phyloP scores from a whole-genome alignment of 1,140 invertebrate genomes.

The Brevipalpus yothersi region DNA sequence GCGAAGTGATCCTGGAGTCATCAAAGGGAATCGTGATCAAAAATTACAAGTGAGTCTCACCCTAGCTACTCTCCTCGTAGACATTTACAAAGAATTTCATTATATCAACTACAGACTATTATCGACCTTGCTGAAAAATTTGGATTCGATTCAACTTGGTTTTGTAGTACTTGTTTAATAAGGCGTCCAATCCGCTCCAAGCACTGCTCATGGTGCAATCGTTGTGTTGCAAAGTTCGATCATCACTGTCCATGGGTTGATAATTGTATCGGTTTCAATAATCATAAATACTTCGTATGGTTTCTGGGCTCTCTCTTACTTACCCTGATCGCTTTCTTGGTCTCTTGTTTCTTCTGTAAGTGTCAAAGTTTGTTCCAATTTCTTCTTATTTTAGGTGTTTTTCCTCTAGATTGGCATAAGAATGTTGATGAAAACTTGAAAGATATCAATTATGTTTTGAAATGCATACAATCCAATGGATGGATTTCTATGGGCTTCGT shows the following conservation, averaged over 20 bases:
- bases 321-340: constrained; percentile 50
- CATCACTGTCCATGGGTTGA: constrained; percentile 98
- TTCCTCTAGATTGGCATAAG: constrained; percentile 4
- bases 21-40: constrained; percentile 50
- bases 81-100: background rate
- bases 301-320: constrained; percentile 27
- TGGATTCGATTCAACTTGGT: constrained; percentile 61
- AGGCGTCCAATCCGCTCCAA: constrained; percentile 79
- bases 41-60: constrained; percentile 32
- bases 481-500: constrained; percentile 70
- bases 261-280: constrained; percentile 96
- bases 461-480: constrained; percentile 21
- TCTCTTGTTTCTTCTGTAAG: background rate
- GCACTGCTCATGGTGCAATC: constrained; percentile 84
- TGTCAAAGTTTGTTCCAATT: background rate
- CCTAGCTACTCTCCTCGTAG: background rate
- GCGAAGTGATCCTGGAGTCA: constrained; percentile 71
- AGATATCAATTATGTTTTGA: constrained; percentile 12
- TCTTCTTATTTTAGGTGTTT: constrained; percentile 9
- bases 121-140: constrained; percentile 70
- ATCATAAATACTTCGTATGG: constrained; percentile 97
- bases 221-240: constrained; percentile 88
- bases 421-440: background rate
- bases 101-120: constrained; percentile 32
- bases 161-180: constrained; percentile 91